These are phyloP conservation scores for Turritopsis dohrnii DNA, from an alignment of 30 jellyfish, hydroid and myxozoan genomes.

Conservation along the genomic window DNA sequence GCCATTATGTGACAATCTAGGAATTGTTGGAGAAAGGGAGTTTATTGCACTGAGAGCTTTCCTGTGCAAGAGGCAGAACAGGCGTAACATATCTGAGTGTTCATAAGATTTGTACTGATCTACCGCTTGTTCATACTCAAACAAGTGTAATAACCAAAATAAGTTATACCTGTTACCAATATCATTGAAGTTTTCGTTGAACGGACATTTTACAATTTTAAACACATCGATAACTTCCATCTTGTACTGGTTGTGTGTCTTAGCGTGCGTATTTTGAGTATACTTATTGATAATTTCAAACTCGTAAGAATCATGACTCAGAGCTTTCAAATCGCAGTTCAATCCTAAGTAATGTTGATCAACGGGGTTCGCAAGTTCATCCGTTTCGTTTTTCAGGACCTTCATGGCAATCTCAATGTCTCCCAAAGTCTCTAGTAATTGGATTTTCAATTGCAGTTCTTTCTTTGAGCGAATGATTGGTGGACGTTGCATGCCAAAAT, in stretches of 20 bases:
- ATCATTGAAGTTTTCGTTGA: conserved; percentile 45
- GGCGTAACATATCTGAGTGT: no score
- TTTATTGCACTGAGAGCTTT: no score
- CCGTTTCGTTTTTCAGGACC: conserved; percentile 53
- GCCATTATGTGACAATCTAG: no score
- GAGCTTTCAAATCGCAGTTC: conserved; percentile 54
- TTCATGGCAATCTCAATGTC: conserved; percentile 96
- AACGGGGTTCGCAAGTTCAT: conserved; percentile 54
- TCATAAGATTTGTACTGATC: no score
- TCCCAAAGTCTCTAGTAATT: conserved; percentile 80
- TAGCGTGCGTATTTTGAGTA: conserved; percentile 87
- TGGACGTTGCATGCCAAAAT: conserved; percentile 93
- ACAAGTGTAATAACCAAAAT: neutral
- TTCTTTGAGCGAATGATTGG: conserved; percentile 71
- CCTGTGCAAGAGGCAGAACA: no score
- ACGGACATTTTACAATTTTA: conserved; percentile 28
- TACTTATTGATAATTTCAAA: conserved; percentile 56
- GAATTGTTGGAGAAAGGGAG: no score
- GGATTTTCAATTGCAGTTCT: conserved; percentile 57
- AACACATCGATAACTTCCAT: conserved; percentile 79
- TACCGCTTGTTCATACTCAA: no score
- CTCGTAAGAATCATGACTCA: conserved; percentile 52
- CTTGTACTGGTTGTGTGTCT: conserved; percentile 75
- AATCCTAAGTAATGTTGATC: conserved; percentile 83
- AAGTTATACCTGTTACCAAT: conserved; percentile 62